phyloP scores from a whole-genome alignment of 1,140 invertebrate species.

The Cepaea nemoralis region DNA sequence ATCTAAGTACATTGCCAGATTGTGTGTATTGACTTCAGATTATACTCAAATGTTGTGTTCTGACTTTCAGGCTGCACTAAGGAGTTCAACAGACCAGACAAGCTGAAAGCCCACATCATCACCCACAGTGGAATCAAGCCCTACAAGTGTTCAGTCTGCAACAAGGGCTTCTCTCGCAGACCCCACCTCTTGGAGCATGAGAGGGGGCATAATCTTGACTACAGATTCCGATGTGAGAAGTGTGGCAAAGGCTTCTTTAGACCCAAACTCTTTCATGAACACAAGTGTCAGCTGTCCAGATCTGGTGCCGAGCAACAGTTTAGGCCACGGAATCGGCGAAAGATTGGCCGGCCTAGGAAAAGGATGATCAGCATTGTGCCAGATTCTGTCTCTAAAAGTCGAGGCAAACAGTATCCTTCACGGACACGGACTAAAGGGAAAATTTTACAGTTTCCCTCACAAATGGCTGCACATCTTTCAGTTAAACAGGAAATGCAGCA shows the following conservation, averaged over 20 bases:
- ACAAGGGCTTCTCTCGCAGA: slow-evolving; percentile 74
- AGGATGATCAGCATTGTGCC: slow-evolving; percentile 46
- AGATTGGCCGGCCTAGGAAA: slow-evolving; percentile 64
- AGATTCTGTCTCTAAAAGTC: slow-evolving; percentile 40
- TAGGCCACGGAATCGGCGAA: slow-evolving; percentile 49
- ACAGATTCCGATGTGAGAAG: slow-evolving; percentile 73
- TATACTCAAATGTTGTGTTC: too few species aligned
- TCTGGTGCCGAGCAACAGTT: slow-evolving; percentile 46
- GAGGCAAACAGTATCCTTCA: slow-evolving; percentile 31
- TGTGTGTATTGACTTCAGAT: too few species aligned
- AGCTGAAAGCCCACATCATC: slow-evolving; percentile 72
- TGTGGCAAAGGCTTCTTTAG: slow-evolving; percentile 76
- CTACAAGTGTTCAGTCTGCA: slow-evolving; percentile 75
- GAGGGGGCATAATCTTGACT: slow-evolving; percentile 65
- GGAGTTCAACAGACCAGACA: slow-evolving; percentile 78
- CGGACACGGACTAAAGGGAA: slow-evolving; percentile 6
- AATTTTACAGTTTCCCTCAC: neutral
- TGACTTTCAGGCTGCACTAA: slow-evolving; percentile 76
- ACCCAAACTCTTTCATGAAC: slow-evolving; percentile 62
- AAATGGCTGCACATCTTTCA: neutral
- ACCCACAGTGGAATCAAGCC: slow-evolving; percentile 74
- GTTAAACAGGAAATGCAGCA: neutral
- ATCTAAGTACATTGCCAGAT: too few species aligned
- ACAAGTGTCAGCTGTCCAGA: slow-evolving; percentile 62
- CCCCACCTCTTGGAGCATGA: slow-evolving; percentile 69